Base-by-base conservation (phyloP, 1,140 invertebrate species). In the Temnothorax nylanderi region DNA sequence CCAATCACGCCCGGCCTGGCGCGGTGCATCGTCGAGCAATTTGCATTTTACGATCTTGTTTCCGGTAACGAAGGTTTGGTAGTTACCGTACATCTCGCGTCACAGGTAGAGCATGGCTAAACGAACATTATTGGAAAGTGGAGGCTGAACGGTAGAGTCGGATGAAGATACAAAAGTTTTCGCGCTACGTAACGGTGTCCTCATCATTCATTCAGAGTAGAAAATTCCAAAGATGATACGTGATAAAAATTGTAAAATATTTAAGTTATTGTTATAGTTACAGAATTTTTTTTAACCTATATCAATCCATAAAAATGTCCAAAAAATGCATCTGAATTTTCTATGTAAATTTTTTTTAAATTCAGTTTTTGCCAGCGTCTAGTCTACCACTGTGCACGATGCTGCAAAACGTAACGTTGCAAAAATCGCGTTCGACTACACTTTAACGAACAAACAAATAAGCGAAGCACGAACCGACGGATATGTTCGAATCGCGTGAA, bases 31-130 rank as follows among this genome's bases (percentile, higher is more conserved):
- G 71, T 49, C 41, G 26, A 41, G 49, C 77, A 60, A 88, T 89
- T 90, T 90, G 86, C 86, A 90, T 88, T 88, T 86, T 90, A 90
- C 87, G 89, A 88, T 76, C 82, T 49, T 81, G 86, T 86, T 84
- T 49, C 34, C 69, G 49, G 21, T 71, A 54, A 69, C 60, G 85
- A 26, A 34, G 56, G 64, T 74, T 88, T 82, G 86, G 21, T 34
- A 44, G n/a, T 32, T 13, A n/a, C n/a, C 34, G 47, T 41, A 60
- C 21, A 84, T 84, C 69, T 80, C 62, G 60, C 69, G 69, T 75
- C 49, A 62, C 51, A 76, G 41, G 65, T 60, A 85, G 34, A 32
- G 3, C 7, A 34, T 11, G 49, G 32, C 37, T 72, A 84, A 88
- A 69, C 54, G 71, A 88, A 85, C 54, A n/a, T 84, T 51, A 51